Evolutionary conservation across 2,797 vertebrate species (phyloP).

Genomic region (Iguana delicatissima): DNA sequence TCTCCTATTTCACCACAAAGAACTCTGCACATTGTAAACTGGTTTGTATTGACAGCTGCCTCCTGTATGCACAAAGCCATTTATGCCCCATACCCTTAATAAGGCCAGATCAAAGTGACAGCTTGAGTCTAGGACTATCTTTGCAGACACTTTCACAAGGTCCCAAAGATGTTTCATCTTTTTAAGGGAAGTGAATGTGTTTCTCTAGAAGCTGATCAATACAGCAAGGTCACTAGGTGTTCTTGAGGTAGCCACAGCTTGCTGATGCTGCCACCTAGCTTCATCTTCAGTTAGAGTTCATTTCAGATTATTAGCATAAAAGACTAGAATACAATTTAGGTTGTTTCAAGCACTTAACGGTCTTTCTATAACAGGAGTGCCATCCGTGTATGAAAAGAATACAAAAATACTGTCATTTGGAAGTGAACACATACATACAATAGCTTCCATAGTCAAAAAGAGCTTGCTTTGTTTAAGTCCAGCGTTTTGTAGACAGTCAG

Average conservation of each 20-base stretch:
- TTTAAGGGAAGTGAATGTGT: neutral
- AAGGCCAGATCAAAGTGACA: neutral
- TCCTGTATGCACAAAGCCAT: neutral
- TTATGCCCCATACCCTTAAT: neutral
- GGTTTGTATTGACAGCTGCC: neutral
- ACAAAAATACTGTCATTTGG: neutral
- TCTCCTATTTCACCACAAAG: neutral
- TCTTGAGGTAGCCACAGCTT: neutral
- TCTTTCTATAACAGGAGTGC: neutral
- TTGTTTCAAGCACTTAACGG: neutral
- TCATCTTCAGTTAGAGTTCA: neutral
- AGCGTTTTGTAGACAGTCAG: neutral
- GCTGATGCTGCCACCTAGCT: conserved; percentile 41
- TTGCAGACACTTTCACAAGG: too few relatives aligned
- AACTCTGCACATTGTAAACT: neutral
- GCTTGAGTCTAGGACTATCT: neutral
- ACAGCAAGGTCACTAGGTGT: conserved; percentile 23
- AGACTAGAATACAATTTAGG: neutral
- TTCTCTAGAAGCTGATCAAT: neutral
- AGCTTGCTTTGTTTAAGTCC: neutral
- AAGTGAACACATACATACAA: neutral
- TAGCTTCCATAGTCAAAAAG: neutral
- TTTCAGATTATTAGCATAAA: neutral
- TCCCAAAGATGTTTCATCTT: neutral
- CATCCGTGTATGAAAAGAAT: neutral